Conservation (phyloP, 2,113 vertebrate genomes). For the Todiramphus saurophagus region DNA sequence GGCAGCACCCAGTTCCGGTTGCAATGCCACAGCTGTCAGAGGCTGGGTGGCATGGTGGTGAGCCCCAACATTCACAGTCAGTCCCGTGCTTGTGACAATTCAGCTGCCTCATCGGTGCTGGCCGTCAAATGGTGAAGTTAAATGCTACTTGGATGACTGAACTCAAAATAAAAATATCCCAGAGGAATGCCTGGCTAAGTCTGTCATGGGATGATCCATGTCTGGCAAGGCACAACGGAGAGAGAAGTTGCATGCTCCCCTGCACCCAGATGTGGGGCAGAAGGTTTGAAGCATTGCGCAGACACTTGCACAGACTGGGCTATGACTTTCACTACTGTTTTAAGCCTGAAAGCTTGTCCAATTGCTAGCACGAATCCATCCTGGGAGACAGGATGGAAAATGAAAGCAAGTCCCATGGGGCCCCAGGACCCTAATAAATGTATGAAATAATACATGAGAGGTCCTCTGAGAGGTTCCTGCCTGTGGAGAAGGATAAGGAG, state of each 20-base stretch:
- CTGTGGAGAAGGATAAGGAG: neutral
- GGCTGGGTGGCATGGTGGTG: rapidly evolving
- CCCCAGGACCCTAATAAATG: neutral
- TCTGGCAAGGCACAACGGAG: neutral
- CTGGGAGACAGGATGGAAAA: neutral
- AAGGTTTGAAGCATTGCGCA: neutral
- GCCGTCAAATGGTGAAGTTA: neutral
- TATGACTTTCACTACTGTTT: neutral
- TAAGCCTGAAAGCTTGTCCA: neutral
- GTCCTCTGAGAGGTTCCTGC: neutral
- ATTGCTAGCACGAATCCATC: neutral
- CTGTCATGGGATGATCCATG: neutral
- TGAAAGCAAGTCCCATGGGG: neutral
- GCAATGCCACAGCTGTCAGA: rapidly evolving
- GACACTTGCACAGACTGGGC: neutral
- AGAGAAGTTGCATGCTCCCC: neutral
- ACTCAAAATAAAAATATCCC: neutral
- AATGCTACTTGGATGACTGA: neutral
- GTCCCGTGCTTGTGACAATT: neutral
- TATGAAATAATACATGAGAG: neutral
- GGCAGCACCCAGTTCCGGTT: neutral
- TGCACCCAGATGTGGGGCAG: neutral
- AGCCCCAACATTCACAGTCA: neutral
- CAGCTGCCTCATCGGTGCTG: neutral
- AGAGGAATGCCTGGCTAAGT: neutral